phyloP scores from a whole-genome alignment of 2,113 vertebrate genomes.

The Malaclemys terrapin region DNA sequence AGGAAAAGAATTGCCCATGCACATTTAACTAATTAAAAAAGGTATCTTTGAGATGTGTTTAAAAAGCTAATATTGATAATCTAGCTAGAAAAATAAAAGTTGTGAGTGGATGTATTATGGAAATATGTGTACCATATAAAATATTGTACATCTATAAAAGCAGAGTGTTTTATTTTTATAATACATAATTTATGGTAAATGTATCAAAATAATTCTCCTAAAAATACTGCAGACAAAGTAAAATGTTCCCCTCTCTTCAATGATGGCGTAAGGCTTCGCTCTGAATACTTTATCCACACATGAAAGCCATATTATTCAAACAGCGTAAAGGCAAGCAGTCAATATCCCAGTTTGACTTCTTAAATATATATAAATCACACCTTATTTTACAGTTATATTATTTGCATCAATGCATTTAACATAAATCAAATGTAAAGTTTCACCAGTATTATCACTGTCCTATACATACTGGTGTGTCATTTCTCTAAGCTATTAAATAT shows the following conservation, averaged over 20 bases:
- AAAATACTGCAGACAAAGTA: constrained; percentile 46
- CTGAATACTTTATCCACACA: background rate
- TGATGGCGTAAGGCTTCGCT: constrained; percentile 8
- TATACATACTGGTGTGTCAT: background rate
- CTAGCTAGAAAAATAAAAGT: background rate
- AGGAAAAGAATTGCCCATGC: background rate
- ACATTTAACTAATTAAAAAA: background rate
- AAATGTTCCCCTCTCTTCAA: constrained; percentile 30
- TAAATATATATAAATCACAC: background rate
- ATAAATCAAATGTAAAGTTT: constrained; percentile 35
- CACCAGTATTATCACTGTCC: background rate
- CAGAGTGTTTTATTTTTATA: constrained; percentile 53
- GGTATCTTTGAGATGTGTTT: background rate
- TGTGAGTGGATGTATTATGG: background rate
- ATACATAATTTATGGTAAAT: constrained; percentile 48
- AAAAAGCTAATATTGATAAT: background rate
- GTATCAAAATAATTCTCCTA: constrained; percentile 66
- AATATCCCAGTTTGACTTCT: background rate
- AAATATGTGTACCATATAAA: constrained; percentile 50
- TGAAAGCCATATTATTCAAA: constrained; percentile 16
- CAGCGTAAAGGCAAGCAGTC: background rate
- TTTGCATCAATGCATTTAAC: constrained; percentile 31
- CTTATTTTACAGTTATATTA: constrained; percentile 35
- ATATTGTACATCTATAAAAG: constrained; percentile 57
- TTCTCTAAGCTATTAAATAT: constrained; percentile 21